Evolutionary conservation across 2,797 vertebrate genomes (phyloP), one percentile per base, ranked within the genome.

Genomic region (Mormyrus hasselquistii): DNA sequence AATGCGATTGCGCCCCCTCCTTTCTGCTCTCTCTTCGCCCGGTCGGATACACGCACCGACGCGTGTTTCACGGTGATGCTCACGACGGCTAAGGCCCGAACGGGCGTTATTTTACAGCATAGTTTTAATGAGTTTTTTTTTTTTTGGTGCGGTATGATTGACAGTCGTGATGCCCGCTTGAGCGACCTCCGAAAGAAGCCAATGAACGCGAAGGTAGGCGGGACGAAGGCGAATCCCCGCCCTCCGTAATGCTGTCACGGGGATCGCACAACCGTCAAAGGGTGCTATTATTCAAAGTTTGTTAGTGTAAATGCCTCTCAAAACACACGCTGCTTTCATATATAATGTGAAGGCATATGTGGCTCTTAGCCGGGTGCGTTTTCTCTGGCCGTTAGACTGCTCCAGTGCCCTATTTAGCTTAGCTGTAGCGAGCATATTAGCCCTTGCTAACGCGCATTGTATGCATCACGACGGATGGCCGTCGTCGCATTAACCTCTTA

Each of bases 121-220:
- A 90, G 90, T 92, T 92, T 90, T 90, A 91, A 92, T 92, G 92
- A 91, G 90, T 94, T 82, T 82, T 82, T 79, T 79, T 84, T 91
- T 82, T 82, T 85, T 91, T 90, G n/a, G 92, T 92, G 88, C 90
- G 91, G 91, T 90, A 88, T 96, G 95, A 95, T 95, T 95, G 95
- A 95, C 94, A 94, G 93, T 91, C 91, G 88, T 91, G 83, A 91
- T 92, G 92, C 93, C 95, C 94, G 94, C 95, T 93, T 88, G 90
- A 91, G 76, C 89, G 69, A 91, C 88, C 90, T 90, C 90, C 62
- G 53, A 87, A 91, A 91, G 57, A 22, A 88, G 88, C 93, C 93
- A 94, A 94, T 94, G 88, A 90, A 89, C 91, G 47, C 49, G 89
- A 22, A 76, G 89, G 90, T 89, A 90, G 92, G 92, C 91, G 93